These are phyloP conservation scores for Rhimphoctona megacephalus DNA, from an alignment of 2,888 invertebrate genomes.

Conservation along the genomic window DNA sequence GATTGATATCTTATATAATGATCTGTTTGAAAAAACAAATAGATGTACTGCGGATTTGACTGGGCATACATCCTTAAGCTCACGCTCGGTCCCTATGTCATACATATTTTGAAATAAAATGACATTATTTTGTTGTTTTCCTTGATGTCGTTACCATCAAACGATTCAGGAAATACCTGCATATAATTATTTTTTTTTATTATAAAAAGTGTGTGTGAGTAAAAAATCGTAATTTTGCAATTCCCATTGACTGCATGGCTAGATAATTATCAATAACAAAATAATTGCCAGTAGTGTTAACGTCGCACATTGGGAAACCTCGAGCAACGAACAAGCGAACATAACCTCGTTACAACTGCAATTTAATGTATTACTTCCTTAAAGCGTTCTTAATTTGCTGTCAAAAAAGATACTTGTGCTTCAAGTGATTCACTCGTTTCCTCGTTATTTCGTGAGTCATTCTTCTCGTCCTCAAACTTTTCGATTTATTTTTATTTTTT, in stretches of 20 bases:
- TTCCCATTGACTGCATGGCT: neutral
- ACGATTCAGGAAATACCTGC: conserved; percentile 13
- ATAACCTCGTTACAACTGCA: neutral
- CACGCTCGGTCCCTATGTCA: no score
- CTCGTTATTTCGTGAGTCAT: neutral
- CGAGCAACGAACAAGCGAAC: neutral
- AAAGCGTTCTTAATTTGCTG: neutral
- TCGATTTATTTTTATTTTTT: neutral
- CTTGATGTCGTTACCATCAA: conserved; percentile 5
- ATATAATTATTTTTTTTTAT: conserved; percentile 1
- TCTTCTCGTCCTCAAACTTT: neutral
- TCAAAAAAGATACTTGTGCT: neutral
- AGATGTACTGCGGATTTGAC: no score
- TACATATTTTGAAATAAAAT: conserved; percentile 1
- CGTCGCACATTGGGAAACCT: neutral
- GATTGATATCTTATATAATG: no score
- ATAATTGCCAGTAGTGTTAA: neutral
- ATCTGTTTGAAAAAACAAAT: no score
- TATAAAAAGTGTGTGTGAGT: conserved; percentile 8
- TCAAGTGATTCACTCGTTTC: neutral
- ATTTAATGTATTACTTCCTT: neutral
- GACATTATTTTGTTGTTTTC: neutral
- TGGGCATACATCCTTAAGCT: no score
- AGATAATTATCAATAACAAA: neutral
- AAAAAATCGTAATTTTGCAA: neutral